These are phyloP conservation scores for Phragmatobia fuliginosa DNA, from an alignment of 2,888 invertebrate species.

Conservation along the genomic window DNA sequence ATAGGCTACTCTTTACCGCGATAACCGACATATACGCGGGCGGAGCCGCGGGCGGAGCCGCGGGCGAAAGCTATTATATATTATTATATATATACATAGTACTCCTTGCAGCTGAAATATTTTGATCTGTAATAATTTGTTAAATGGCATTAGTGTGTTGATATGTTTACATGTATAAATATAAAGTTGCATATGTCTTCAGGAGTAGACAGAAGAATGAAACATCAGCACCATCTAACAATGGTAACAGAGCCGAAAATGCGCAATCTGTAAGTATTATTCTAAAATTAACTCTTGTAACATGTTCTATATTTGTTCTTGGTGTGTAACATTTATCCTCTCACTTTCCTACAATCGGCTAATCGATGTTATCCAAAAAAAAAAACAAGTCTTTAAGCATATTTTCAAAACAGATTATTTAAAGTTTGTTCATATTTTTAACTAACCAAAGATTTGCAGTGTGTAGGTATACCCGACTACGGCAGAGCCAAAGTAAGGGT, in stretches of 20 bases:
- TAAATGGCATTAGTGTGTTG: not conserved
- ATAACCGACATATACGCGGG: no score
- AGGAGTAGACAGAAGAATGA: constrained; percentile 47
- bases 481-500: no score
- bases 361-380: not conserved
- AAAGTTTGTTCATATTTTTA: not conserved
- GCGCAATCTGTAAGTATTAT: constrained; percentile 52
- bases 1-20: no score
- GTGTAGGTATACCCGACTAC: no score
- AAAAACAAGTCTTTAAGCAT: no score
- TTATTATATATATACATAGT: no score
- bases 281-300: not conserved
- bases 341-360: not conserved
- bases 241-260: constrained; percentile 41
- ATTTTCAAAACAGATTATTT: no score
- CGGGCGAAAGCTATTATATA: no score
- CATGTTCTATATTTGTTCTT: not conserved
- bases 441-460: no score
- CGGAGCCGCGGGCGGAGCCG: no score
- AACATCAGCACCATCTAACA: constrained; percentile 36
- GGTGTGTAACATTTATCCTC: no score
- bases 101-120: not conserved
- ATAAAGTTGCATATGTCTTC: constrained; percentile 8
- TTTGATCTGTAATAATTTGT: not conserved
- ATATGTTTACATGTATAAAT: not conserved